phyloP scores from a whole-genome alignment of 1,140 invertebrate species.

The Halyomorpha halys region DNA sequence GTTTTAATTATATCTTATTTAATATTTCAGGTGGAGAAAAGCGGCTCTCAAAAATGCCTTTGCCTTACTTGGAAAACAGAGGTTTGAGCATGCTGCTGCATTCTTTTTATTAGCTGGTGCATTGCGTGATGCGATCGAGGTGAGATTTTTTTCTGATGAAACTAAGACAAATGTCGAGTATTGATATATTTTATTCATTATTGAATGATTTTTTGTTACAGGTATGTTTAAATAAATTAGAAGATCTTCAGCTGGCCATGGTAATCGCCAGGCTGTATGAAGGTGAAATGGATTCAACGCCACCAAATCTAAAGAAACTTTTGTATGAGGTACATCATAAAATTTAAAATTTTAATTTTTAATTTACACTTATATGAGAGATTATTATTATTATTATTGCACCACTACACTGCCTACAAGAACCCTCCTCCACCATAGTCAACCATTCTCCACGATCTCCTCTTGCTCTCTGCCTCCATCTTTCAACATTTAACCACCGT shows the following conservation, averaged over 20 bases:
- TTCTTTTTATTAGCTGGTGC: constrained; percentile 92
- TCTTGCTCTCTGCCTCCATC: no score
- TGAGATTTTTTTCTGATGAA: constrained; percentile 34
- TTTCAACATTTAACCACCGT: no score
- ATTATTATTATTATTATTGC: no score
- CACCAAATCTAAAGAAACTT: constrained; percentile 60
- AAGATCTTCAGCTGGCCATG: constrained; percentile 93
- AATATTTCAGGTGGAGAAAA: constrained; percentile 67
- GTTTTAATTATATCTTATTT: no score
- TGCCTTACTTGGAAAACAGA: constrained; percentile 85
- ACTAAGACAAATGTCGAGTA: not conserved
- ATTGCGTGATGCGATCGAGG: constrained; percentile 89
- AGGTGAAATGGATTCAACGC: constrained; percentile 57
- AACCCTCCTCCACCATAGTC: no score
- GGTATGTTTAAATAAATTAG: constrained; percentile 81
- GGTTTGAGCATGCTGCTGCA: constrained; percentile 86
- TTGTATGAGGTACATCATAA: constrained; percentile 53
- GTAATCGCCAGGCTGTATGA: constrained; percentile 88
- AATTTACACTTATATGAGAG: no score
- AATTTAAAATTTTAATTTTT: constrained; percentile 17
- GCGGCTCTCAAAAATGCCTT: constrained; percentile 97
- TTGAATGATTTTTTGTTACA: constrained; percentile 33
- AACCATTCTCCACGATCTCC: no score
- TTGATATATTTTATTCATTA: not conserved
- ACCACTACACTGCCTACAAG: no score